Conservation (phyloP, 2,797 vertebrate genomes). For the Sebastes itinus region DNA sequence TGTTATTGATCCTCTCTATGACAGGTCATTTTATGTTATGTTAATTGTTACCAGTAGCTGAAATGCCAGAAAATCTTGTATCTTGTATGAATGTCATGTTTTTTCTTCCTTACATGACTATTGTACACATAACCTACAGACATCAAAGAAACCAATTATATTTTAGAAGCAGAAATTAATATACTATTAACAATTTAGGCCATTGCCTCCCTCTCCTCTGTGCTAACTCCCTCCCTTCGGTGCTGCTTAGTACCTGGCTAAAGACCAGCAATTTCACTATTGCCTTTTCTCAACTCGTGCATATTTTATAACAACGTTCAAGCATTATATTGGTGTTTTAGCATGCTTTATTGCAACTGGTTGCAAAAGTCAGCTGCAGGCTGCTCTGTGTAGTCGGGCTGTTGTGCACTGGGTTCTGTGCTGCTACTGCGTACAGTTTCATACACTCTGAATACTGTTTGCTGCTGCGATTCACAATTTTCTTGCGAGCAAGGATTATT, state of each 20-base stretch:
- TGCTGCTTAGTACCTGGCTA: constrained; percentile 26
- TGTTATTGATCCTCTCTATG: neutral
- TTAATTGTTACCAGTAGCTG: neutral
- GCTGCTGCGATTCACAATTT: neutral
- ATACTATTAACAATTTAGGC: constrained; percentile 11
- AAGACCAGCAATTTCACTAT: constrained; percentile 28
- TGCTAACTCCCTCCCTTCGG: constrained; percentile 2
- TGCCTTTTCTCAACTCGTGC: constrained; percentile 34
- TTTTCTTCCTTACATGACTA: neutral
- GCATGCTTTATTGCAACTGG: constrained; percentile 44
- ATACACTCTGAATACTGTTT: neutral
- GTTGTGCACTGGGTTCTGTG: neutral
- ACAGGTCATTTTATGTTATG: neutral
- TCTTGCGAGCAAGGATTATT: neutral
- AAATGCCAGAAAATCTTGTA: neutral
- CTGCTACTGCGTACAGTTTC: neutral
- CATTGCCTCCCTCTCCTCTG: constrained; percentile 12
- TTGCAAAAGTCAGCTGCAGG: constrained; percentile 16
- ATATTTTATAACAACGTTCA: constrained; percentile 43
- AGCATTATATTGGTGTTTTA: constrained; percentile 44
- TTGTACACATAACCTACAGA: neutral
- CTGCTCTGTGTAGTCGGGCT: neutral
- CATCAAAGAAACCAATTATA: constrained; percentile 2
- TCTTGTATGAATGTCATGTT: neutral
- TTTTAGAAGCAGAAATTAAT: constrained; percentile 1